A percentile compares a stretch with the other conserved stretches of the same genome.
These are phyloP conservation scores for Lepus europaeus DNA, from an alignment of 2,113 vertebrate genomes.

Conservation along the genomic window DNA sequence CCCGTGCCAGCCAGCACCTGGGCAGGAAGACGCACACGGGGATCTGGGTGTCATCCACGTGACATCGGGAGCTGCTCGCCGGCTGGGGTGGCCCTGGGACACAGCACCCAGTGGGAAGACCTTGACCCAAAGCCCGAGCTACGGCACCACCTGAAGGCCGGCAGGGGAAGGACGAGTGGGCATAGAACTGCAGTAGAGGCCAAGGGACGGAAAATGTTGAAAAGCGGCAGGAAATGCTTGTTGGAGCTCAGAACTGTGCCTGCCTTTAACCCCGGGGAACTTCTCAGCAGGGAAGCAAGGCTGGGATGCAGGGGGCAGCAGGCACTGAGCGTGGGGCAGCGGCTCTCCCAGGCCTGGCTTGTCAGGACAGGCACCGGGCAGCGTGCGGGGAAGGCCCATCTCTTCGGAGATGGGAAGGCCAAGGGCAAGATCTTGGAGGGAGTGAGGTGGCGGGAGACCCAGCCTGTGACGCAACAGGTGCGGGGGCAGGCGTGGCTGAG, in stretches of 20 bases:
- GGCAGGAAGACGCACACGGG: not conserved
- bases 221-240: not conserved
- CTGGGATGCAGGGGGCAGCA: conserved; percentile 30
- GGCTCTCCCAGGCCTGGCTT: not conserved
- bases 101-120: not conserved
- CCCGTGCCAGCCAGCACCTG: not conserved
- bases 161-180: conserved; percentile 37
- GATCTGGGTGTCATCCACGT: not conserved
- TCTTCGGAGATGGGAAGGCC: not conserved
- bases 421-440: not conserved
- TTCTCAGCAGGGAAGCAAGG: not conserved
- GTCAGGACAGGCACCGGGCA: not conserved
- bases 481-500: not conserved
- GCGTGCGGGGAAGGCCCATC: not conserved
- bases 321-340: not conserved
- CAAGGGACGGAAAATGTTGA: not conserved
- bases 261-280: too few relatives aligned
- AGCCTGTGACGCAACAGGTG: not conserved
- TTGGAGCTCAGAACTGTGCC: not conserved
- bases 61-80: not conserved
- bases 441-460: rapidly evolving
- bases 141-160: not conserved
- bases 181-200: not conserved
- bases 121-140: not conserved
- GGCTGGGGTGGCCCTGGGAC: not conserved